A percentile compares a stretch with the other conserved stretches of the same genome.
phyloP scores from a whole-genome alignment of 2,888 invertebrate species.

The Patella caerulea region DNA sequence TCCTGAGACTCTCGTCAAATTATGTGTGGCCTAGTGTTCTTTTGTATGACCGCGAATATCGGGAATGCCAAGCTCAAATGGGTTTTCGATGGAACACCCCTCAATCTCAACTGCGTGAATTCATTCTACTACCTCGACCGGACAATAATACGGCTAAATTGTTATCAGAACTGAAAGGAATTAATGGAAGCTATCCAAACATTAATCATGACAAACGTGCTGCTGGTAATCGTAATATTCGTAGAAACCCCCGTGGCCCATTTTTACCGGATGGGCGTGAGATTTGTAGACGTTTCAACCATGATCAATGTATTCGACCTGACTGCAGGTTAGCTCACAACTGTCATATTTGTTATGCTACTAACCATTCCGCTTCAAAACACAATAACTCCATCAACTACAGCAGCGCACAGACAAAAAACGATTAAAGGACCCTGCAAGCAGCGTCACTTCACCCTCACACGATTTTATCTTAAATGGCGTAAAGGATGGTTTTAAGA shows the following conservation, averaged over 20 bases:
- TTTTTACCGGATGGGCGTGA: conserved; percentile 10
- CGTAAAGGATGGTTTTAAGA: not conserved
- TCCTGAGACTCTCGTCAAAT: not conserved
- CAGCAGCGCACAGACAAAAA: not conserved
- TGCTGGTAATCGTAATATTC: not conserved
- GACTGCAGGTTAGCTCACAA: not conserved
- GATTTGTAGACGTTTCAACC: not conserved
- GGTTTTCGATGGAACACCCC: not conserved
- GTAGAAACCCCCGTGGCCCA: not conserved
- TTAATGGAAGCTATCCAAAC: too few relatives aligned
- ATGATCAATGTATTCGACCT: not conserved
- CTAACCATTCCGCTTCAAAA: not conserved
- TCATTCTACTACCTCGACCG: not conserved
- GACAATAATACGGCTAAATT: too few relatives aligned
- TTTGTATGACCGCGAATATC: not conserved
- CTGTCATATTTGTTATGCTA: not conserved
- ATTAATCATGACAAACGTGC: too few relatives aligned
- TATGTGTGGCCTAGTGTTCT: not conserved
- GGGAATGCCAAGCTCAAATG: not conserved
- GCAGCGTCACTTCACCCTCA: not conserved
- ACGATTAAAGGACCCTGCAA: too few relatives aligned
- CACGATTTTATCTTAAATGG: not conserved
- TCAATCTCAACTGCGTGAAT: not conserved
- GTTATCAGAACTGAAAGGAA: too few relatives aligned
- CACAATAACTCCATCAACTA: not conserved